Conservation (phyloP, 1,140 invertebrate genomes). For the silkworm (Bombyx mori) region ASM3026992v2 NC_085119.1:13229501-13230000, state of each 20-base stretch:
- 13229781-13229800: conserved; percentile 18
- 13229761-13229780: conserved; percentile 53
- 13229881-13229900: conserved; percentile 59
- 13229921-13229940: conserved; percentile 58
- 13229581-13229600: too few species aligned
- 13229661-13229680: conserved; percentile 55
- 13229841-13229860: conserved; percentile 20
- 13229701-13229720: conserved; percentile 71
- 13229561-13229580: too few species aligned
- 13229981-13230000: conserved; percentile 8
- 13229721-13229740: conserved; percentile 68
- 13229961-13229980: conserved; percentile 49
- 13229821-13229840: conserved; percentile 11
- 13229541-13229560: too few species aligned
- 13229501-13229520: too few species aligned
- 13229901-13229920: conserved; percentile 72
- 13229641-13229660: conserved; percentile 25
- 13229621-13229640: background rate
- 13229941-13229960: conserved; percentile 65
- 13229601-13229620: too few species aligned
- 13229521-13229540: too few species aligned
- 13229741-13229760: conserved; percentile 61
- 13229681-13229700: conserved; percentile 71
- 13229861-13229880: conserved; percentile 48
- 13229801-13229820: conserved; percentile 15